Base-by-base conservation (phyloP, 2,888 invertebrate species). In the Pomacea canaliculata region DNA sequence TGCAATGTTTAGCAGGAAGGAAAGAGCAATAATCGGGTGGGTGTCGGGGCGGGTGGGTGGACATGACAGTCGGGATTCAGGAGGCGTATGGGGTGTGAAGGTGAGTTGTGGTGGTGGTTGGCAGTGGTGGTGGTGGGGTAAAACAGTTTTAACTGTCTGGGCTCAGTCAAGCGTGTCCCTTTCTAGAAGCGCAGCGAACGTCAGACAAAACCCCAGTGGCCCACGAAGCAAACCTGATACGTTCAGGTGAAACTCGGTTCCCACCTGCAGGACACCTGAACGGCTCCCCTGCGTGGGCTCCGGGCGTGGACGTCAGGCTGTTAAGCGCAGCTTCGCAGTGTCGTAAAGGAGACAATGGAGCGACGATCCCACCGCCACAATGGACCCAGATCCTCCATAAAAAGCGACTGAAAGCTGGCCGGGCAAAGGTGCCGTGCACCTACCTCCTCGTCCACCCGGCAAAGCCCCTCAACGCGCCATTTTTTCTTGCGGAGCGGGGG, bases 161-260 rank as follows among this genome's bases (percentile, higher is more conserved):
- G 68, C 16, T n/a, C 73, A 67, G 56, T 12, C 51, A 68, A 46
- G 59, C 73, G 60, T 67, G 46, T 37, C 37, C 65, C 12, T 8
- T 8, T 59, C 67, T 51, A 67, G 67, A 67, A 59, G 67, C 51
- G 23, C n/a, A 66, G 67, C 59, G 67, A 73, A 67, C 67, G 66
- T 56, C 51, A 56, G 51, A 56, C 51, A 72, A 65, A 72, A 72
- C 65, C 63, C 63, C n/a, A 12, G 48, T 16, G 65, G 63, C 49
- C 73, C 66, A 59, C 67, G 46, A 46, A 73, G 67, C 56, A 37
- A 73, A 73, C 59, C 60, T 59, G 59, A 73, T 46, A 56, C 59
- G 49, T 48, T 23, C n/a, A 18, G 16, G 67, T 73, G 73, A 67
- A 73, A 73, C 60, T 59, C 48, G 46, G 59, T 67, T 67, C 68